phyloP scores from a whole-genome alignment of 2,797 vertebrate species.

The Buceros bicornis region DNA sequence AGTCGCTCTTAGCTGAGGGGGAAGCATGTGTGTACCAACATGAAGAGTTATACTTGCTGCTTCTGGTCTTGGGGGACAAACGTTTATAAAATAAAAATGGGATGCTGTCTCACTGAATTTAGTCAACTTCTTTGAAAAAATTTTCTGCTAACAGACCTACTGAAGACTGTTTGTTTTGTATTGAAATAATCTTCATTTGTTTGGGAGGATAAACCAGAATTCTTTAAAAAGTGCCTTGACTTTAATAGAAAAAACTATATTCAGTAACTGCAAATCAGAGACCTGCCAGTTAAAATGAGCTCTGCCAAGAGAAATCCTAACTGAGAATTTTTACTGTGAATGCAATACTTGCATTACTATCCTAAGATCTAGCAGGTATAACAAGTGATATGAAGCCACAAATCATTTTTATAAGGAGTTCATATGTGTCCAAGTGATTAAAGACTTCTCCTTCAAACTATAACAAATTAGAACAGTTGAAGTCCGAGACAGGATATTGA shows the following conservation, averaged over 20 bases:
- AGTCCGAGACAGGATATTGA: neutral
- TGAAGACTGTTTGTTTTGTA: neutral
- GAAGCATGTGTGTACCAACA: fast-evolving
- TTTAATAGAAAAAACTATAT: neutral
- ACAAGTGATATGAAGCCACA: neutral
- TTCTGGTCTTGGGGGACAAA: neutral
- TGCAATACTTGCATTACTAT: neutral
- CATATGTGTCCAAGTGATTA: neutral
- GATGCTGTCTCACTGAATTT: neutral
- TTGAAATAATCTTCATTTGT: neutral
- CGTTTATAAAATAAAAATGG: neutral
- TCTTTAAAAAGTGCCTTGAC: neutral
- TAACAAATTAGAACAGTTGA: neutral
- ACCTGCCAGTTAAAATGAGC: neutral
- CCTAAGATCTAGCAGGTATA: neutral
- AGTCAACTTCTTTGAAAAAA: neutral
- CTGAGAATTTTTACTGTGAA: neutral
- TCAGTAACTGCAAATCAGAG: neutral
- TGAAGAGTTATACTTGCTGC: neutral
- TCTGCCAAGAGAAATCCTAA: neutral
- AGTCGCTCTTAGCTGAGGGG: neutral
- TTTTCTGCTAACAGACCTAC: neutral
- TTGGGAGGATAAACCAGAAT: neutral
- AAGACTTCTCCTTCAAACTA: neutral
- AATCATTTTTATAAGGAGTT: neutral